Evolutionary conservation across 92 coral and sea anemone species (phyloP).

Genomic region (Diadumene lineata): DNA sequence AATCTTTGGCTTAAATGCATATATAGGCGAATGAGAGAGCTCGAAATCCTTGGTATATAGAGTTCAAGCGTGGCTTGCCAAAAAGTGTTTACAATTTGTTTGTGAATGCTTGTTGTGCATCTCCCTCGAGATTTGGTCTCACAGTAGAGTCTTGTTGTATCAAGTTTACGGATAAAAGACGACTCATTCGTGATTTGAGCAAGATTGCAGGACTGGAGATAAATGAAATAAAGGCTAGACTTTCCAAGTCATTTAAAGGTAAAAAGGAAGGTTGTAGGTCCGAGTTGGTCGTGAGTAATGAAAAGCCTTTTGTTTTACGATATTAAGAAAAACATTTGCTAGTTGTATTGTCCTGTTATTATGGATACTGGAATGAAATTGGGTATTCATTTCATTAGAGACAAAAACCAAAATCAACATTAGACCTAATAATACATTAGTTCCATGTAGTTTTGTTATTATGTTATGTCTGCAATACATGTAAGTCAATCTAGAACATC

Average conservation of each 20-base stretch:
- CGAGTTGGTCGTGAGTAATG: conserved; percentile 37
- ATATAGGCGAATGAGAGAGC: conserved; percentile 44
- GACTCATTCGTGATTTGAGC: conserved; percentile 54
- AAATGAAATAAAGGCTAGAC: conserved; percentile 20
- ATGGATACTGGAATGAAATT: conserved; percentile 66
- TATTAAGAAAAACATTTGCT: conserved; percentile 43
- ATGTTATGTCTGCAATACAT: neutral
- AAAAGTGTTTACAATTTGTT: conserved; percentile 41
- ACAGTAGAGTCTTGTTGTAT: conserved; percentile 27
- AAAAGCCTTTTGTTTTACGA: conserved; percentile 48
- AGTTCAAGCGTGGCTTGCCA: conserved; percentile 55
- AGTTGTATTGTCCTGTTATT: conserved; percentile 50
- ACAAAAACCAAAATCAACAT: neutral
- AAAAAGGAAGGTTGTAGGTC: conserved; percentile 52
- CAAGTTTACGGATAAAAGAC: conserved; percentile 47
- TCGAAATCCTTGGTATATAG: conserved; percentile 64
- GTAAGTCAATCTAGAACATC: neutral
- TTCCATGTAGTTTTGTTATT: neutral
- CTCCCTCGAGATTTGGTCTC: conserved; percentile 38
- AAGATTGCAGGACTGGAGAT: conserved; percentile 40
- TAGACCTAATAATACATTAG: neutral
- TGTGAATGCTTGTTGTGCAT: conserved; percentile 39
- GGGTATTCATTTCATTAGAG: conserved; percentile 51
- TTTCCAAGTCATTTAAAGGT: conserved; percentile 49
- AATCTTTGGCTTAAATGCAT: conserved; percentile 47